These are phyloP conservation scores for Apotomis turbidana DNA, from an alignment of 2,888 invertebrate species.

Conservation along the genomic window DNA sequence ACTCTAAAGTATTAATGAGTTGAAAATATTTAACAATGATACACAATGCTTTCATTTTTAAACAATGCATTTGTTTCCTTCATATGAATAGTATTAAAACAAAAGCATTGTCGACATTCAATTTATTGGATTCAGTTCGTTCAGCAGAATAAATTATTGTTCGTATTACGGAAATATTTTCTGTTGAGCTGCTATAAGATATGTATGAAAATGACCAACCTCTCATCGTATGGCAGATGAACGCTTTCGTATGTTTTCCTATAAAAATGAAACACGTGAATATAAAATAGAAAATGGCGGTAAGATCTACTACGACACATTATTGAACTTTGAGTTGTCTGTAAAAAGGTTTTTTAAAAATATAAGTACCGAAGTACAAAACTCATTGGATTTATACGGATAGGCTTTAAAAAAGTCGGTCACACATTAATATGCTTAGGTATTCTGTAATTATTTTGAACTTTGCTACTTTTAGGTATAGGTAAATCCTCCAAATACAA, in stretches of 20 bases:
- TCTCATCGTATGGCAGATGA: constrained; percentile 70
- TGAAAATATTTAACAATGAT: too few relatives aligned
- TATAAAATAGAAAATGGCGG: constrained; percentile 32
- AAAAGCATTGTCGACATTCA: not conserved
- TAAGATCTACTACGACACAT: constrained; percentile 1
- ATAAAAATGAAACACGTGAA: constrained; percentile 50
- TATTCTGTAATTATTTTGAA: too few relatives aligned
- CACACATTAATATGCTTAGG: too few relatives aligned
- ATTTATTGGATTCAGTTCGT: not conserved
- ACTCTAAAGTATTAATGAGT: too few relatives aligned
- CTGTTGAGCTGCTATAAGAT: constrained; percentile 37
- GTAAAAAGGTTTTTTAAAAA: too few relatives aligned
- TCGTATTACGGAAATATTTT: constrained; percentile 16
- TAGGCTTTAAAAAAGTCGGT: too few relatives aligned
- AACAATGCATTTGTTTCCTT: too few relatives aligned
- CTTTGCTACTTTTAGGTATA: too few relatives aligned
- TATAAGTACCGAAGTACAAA: too few relatives aligned
- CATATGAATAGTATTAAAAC: not conserved
- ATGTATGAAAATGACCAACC: constrained; percentile 63
- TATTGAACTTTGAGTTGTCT: not conserved
- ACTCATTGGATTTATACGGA: too few relatives aligned
- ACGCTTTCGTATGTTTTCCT: constrained; percentile 68
- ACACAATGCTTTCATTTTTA: too few relatives aligned
- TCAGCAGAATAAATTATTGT: not conserved
- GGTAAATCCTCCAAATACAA: not conserved